Base-by-base conservation (phyloP, 1,140 invertebrate species). In the Drosophila teissieri region DNA sequence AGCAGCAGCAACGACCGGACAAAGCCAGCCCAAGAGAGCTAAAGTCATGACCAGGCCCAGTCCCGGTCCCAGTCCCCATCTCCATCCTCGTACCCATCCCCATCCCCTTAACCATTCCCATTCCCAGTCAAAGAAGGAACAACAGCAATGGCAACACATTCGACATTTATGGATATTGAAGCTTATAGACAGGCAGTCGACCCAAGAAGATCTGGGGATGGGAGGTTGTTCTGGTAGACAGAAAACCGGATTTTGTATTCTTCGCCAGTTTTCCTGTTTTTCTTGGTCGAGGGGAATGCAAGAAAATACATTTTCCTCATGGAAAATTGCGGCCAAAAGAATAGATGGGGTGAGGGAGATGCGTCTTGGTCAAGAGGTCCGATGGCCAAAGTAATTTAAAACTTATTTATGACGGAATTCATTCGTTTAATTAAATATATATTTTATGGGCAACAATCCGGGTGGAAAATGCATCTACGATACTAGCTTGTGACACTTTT, bases 121-220 rank as follows among this genome's bases (percentile, higher is more conserved):
- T 67, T 22, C 42, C 49, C 51, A 49, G 68, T 49, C 68, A 39
- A 57, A 72, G 68, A 44, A 70, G 65, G 54, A 72, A 57, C 48
- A 70, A 61, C 68, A 76, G 54, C 72, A 76, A 76, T 75, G 64
- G 52, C 70, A 82, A 78, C 69, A 69, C 74, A 78, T 84, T 90
- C 73, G 85, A 90, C 84, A 89, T 89, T 89, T 89, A 89, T 89
- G 84, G 84, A 89, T 89, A 89, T 89, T 90, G 84, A 89, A 85
- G 84, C 84, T 90, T 90, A 89, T 80, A 84, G 85, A 73, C 77
- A 84, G 81, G 15, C 80, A 78, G 68, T 45, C 55, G 56, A 46
- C 34, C 42, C 49, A 48, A 15, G 14, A 12, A 22, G 49, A 15
- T 27, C 10, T 4, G 31, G 52, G 42, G 15, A 15, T 19, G 31